Conservation (phyloP, 2,113 vertebrate genomes). For the Microcebus griseorufus region DNA sequence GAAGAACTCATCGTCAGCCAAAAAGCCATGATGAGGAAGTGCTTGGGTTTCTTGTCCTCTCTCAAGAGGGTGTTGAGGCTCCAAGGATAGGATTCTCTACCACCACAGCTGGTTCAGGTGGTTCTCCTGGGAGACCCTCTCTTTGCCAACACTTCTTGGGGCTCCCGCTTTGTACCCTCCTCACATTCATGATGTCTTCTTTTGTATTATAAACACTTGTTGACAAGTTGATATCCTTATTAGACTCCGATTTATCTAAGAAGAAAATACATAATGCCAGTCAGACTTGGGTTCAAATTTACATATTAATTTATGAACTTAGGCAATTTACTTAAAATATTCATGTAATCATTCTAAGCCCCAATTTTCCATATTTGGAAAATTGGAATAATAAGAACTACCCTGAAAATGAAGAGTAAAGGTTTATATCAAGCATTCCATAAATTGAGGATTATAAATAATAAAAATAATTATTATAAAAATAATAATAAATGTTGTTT, state of each 20-base stretch:
- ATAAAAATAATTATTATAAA: background rate
- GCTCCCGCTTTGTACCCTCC: accelerated
- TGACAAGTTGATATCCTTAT: background rate
- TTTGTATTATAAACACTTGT: background rate
- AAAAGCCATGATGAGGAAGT: background rate
- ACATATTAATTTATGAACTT: background rate
- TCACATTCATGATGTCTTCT: background rate
- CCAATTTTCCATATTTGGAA: background rate
- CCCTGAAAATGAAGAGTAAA: background rate
- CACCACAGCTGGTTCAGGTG: background rate
- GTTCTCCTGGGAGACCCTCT: background rate
- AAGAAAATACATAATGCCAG: background rate
- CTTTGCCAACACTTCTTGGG: too few species aligned
- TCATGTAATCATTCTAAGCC: background rate
- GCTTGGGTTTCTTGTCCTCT: background rate
- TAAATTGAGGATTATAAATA: background rate
- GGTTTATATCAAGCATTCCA: background rate
- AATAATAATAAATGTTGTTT: background rate
- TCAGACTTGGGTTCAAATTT: background rate
- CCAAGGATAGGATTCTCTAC: background rate
- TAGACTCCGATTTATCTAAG: background rate
- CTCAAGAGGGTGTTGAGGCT: background rate
- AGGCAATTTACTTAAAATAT: background rate
- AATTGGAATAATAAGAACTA: background rate
- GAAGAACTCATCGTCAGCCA: background rate